Conservation (phyloP, 2,113 vertebrate species). For the Pogonocichla stellata region DNA sequence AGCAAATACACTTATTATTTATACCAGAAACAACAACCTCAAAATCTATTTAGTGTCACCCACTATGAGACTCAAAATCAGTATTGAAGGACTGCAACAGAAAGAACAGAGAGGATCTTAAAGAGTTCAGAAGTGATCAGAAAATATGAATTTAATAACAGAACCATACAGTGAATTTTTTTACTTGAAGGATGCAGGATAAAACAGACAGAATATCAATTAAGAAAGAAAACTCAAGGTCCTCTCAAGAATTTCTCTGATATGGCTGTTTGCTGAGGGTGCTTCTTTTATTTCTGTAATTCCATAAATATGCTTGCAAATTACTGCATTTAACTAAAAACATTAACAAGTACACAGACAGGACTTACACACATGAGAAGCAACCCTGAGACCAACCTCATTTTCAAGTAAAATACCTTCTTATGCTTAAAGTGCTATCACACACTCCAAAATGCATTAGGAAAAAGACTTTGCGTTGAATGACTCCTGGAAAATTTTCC, state of each 20-base stretch:
- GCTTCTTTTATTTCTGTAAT: background rate
- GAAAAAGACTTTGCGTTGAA: background rate
- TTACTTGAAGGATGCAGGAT: background rate
- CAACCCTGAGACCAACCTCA: background rate
- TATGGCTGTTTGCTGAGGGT: background rate
- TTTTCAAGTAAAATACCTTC: background rate
- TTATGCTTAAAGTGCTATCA: background rate
- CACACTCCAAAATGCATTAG: background rate
- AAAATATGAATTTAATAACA: background rate
- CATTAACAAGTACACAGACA: background rate
- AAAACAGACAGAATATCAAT: background rate
- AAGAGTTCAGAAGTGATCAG: background rate
- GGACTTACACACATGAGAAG: background rate
- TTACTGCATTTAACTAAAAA: background rate
- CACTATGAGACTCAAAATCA: background rate
- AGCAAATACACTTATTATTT: background rate
- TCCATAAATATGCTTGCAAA: background rate
- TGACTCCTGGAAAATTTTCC: background rate
- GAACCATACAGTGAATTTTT: fast-evolving
- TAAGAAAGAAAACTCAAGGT: background rate
- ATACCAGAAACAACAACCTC: background rate
- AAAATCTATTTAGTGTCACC: background rate
- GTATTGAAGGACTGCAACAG: background rate
- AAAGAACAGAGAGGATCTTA: background rate
- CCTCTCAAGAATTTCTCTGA: background rate